A percentile compares a stretch with the other conserved stretches of the same genome.
These are phyloP conservation scores for Campaea margaritaria DNA, from an alignment of 2,888 invertebrate species.

Conservation along the genomic window DNA sequence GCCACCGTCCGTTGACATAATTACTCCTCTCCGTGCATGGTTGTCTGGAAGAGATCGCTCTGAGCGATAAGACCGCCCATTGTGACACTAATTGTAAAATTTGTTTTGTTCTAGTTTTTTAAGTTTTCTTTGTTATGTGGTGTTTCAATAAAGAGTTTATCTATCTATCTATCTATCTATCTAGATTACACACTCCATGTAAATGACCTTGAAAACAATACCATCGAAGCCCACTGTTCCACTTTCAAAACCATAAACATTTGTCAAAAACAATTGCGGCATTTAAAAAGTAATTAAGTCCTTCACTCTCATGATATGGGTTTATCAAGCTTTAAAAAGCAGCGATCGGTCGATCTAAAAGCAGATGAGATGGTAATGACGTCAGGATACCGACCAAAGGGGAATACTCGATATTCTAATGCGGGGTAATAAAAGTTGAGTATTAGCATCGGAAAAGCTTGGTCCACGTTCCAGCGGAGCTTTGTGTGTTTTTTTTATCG, in stretches of 20 bases:
- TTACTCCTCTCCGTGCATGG: too few relatives aligned
- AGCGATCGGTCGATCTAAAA: slow-evolving; percentile 38
- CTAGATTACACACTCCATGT: too few relatives aligned
- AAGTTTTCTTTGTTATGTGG: too few relatives aligned
- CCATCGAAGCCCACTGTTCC: too few relatives aligned
- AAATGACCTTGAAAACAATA: too few relatives aligned
- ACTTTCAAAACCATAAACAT: neutral
- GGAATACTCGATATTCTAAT: slow-evolving; percentile 73
- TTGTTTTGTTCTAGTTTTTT: too few relatives aligned
- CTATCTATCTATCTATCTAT: too few relatives aligned
- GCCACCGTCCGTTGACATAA: too few relatives aligned
- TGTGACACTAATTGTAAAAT: too few relatives aligned
- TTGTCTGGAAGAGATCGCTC: too few relatives aligned
- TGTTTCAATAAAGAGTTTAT: too few relatives aligned
- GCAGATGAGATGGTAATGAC: slow-evolving; percentile 64
- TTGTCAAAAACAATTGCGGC: neutral
- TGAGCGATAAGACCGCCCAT: too few relatives aligned
- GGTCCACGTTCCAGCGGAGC: slow-evolving; percentile 28
- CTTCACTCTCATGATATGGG: slow-evolving; percentile 8
- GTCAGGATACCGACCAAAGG: slow-evolving; percentile 54
- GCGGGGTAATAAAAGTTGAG: slow-evolving; percentile 67
- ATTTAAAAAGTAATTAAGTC: slow-evolving; percentile 26
- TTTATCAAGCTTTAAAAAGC: slow-evolving; percentile 31
- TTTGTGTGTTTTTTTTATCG: slow-evolving; percentile 21
- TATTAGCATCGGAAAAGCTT: slow-evolving; percentile 61